Evolutionary conservation across 2,888 invertebrate species (phyloP), one percentile per base, ranked within the genome.

Genomic region (Stenodema calcarata): DNA sequence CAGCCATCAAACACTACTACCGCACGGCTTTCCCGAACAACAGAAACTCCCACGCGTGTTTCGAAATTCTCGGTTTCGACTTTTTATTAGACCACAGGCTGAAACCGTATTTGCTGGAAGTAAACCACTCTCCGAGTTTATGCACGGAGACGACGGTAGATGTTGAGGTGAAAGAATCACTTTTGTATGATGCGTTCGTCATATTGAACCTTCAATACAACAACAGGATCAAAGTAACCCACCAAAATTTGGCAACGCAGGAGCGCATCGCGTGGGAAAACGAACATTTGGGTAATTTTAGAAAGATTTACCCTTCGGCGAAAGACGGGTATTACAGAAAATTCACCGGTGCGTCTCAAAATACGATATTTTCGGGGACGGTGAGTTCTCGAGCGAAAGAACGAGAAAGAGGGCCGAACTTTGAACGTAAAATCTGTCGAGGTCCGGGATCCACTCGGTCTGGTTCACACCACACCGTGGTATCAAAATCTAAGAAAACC

Each of bases 81-180:
- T 95, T 98, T 89, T 92, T 98, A 70, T 92, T 98, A 50, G 97
- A 98, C 91, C 94, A 95, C 91, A 95, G 95, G 90, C 91, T 97
- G 79, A 96, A 96, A 91, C 97, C 98, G 0, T 96, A 94, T 90
- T 94, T 98, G 86, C 92, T 98, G 87, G 98, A 98, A 93, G 96
- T 96, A 7, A 98, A 98, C 91, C 97, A 97, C 91, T 97, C 97
- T 12, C 98, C 98, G 0, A 98, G 97, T 91, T 97, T 97, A 91
- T 96, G 97, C 91, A 97, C 96, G 14, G 97, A 97, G 91, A 95
- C 97, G 0, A 93, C 94, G 88, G 92, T 98, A 75, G 98, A 98
- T 91, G 93, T 94, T 88, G 96, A 97, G 90, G 95, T 98, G 50
- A 98, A 98, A 91, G 96, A 96, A 90, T 93, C 94, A 0, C 92